These are phyloP conservation scores for Dolomedes plantarius DNA, from an alignment of 2,888 invertebrate species.

Conservation along the genomic window DNA sequence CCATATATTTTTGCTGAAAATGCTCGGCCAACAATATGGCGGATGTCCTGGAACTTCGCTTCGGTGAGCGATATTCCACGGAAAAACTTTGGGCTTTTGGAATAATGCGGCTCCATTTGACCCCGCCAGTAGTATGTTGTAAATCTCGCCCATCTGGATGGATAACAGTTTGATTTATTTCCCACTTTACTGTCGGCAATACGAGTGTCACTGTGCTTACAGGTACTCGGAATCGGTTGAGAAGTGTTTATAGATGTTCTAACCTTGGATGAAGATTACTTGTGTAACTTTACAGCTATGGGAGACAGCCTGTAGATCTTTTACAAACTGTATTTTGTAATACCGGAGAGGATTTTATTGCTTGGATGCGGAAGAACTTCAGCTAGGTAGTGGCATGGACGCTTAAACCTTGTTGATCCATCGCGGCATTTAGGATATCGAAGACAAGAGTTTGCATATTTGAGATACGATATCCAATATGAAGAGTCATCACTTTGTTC, in stretches of 20 bases:
- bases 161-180: slow-evolving; percentile 22
- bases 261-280: slow-evolving; percentile 9
- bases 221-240: not conserved
- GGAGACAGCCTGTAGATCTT: not conserved
- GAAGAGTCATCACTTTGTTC: not conserved
- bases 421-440: too few relatives aligned
- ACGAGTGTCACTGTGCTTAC: not conserved
- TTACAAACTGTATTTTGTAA: not conserved
- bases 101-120: slow-evolving; percentile 48
- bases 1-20: slow-evolving; percentile 36
- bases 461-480: not conserved
- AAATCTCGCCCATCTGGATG: slow-evolving; percentile 40
- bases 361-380: not conserved
- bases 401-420: too few relatives aligned
- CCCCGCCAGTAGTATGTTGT: slow-evolving; percentile 49
- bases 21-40: slow-evolving; percentile 52
- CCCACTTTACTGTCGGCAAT: not conserved
- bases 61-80: slow-evolving; percentile 34
- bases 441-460: too few relatives aligned
- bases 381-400: not conserved
- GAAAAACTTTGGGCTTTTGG: slow-evolving; percentile 29
- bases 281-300: not conserved
- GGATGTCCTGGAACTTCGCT: slow-evolving; percentile 68
- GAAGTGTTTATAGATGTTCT: not conserved
- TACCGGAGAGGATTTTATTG: too few relatives aligned